A percentile compares a stretch with the other conserved stretches of the same genome.
phyloP scores from a whole-genome alignment of 2,888 invertebrate genomes.

The Pediacus dermestoides region DNA sequence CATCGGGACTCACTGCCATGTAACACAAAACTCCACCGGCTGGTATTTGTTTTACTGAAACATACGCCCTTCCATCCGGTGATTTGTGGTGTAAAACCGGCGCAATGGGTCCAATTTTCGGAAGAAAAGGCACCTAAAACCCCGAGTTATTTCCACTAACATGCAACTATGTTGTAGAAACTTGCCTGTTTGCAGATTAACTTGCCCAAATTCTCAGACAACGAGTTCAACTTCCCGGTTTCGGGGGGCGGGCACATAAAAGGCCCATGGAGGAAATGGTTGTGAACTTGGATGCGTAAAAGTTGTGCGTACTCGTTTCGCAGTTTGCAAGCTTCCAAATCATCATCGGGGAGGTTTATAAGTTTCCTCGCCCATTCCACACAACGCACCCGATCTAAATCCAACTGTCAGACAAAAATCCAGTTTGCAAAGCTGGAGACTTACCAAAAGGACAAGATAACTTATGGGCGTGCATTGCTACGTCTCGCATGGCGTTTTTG shows the following conservation, averaged over 20 bases:
- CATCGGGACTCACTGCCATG: constrained; percentile 55
- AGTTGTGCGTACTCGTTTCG: constrained; percentile 55
- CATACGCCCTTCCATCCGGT: constrained; percentile 54
- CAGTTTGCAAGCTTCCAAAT: constrained; percentile 48
- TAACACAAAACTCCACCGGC: constrained; percentile 56
- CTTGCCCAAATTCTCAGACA: constrained; percentile 53
- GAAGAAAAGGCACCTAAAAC: constrained; percentile 49
- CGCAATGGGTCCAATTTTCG: constrained; percentile 53
- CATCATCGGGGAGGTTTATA: constrained; percentile 48
- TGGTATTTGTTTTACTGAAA: constrained; percentile 53
- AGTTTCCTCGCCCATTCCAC: constrained; percentile 55
- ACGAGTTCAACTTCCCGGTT: constrained; percentile 41
- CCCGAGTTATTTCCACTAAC: constrained; percentile 5
- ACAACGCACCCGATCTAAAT: constrained; percentile 53
- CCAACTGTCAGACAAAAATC: constrained; percentile 11
- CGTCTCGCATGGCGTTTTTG: constrained; percentile 45
- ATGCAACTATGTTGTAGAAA: neutral
- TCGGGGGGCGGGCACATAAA: constrained; percentile 52
- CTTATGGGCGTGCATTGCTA: constrained; percentile 41
- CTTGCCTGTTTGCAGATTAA: constrained; percentile 40
- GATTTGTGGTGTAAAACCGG: constrained; percentile 54
- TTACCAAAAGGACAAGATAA: constrained; percentile 47
- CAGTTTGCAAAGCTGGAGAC: constrained; percentile 2
- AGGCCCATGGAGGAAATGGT: constrained; percentile 51
- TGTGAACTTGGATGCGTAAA: constrained; percentile 52